These are phyloP conservation scores for Mallotus villosus DNA, from an alignment of 2,797 vertebrate species.

Conservation along the genomic window DNA sequence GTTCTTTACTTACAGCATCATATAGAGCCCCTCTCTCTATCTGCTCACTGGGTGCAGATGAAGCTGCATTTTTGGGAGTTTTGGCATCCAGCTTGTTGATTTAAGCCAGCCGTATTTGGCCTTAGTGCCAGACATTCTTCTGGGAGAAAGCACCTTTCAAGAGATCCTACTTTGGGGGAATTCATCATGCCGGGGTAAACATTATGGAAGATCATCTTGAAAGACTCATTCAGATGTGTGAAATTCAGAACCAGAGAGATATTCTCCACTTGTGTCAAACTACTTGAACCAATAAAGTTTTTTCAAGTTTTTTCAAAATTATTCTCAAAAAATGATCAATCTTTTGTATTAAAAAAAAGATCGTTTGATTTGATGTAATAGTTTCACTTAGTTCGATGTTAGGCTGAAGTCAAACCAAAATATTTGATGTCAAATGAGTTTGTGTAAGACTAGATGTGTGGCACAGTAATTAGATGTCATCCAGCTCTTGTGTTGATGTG, in stretches of 20 bases:
- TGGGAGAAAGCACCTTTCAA: conserved; percentile 50
- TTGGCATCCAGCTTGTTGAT: conserved; percentile 45
- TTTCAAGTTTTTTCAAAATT: too few relatives aligned
- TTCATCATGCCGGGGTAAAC: conserved; percentile 57
- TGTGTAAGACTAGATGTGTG: neutral
- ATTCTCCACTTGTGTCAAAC: conserved; percentile 51
- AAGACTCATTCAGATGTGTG: conserved; percentile 50
- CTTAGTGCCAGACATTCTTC: conserved; percentile 52
- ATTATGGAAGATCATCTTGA: conserved; percentile 31
- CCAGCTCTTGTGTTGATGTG: neutral
- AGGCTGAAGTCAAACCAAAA: neutral
- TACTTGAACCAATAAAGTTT: conserved; percentile 60
- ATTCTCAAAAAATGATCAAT: too few relatives aligned
- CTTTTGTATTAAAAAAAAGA: too few relatives aligned
- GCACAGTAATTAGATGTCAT: neutral
- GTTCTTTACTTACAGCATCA: conserved; percentile 30
- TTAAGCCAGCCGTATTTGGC: conserved; percentile 57
- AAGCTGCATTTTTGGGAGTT: conserved; percentile 51
- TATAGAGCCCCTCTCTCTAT: conserved; percentile 27
- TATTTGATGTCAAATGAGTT: neutral
- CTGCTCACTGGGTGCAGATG: conserved; percentile 51
- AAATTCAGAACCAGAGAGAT: conserved; percentile 45
- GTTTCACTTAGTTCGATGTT: neutral
- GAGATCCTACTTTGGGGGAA: conserved; percentile 51
- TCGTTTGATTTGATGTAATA: too few relatives aligned